Conservation (phyloP, 2,113 vertebrate species). For the Cacatua alba region DNA sequence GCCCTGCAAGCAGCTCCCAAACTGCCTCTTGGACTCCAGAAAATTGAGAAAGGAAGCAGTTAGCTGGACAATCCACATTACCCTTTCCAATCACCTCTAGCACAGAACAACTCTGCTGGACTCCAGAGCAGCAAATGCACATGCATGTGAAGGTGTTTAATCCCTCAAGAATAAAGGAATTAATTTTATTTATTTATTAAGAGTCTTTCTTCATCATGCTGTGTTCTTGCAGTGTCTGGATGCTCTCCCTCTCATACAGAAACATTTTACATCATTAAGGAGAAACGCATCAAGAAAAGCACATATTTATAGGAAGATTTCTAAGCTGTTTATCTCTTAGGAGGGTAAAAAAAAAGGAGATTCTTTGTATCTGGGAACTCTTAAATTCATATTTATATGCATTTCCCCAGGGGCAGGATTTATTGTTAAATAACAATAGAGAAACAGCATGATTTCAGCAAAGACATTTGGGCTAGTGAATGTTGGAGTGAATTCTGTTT, state of each 20-base stretch:
- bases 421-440: conserved; percentile 66
- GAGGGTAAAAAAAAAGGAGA: conserved; percentile 43
- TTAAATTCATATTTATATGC: conserved; percentile 56
- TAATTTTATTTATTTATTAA: not conserved
- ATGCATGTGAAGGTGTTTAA: not conserved
- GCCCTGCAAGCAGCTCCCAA: not conserved
- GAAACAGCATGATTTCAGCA: conserved; percentile 42
- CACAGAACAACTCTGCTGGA: not conserved
- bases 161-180: not conserved
- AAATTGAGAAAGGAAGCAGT: not conserved
- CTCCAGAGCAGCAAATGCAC: not conserved
- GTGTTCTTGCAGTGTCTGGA: not conserved
- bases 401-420: conserved; percentile 46
- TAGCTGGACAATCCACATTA: not conserved
- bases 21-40: not conserved
- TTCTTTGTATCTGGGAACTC: conserved; percentile 67
- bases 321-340: not conserved
- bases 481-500: conserved; percentile 21
- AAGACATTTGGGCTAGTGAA: conserved; percentile 53
- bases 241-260: not conserved
- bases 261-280: not conserved
- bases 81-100: not conserved
- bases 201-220: rapidly evolving
- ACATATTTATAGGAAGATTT: not conserved
- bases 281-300: not conserved